Evolutionary conservation across 2,888 invertebrate genomes (phyloP), one percentile per base, ranked within the genome.

Genomic region (Brenthis ino): DNA sequence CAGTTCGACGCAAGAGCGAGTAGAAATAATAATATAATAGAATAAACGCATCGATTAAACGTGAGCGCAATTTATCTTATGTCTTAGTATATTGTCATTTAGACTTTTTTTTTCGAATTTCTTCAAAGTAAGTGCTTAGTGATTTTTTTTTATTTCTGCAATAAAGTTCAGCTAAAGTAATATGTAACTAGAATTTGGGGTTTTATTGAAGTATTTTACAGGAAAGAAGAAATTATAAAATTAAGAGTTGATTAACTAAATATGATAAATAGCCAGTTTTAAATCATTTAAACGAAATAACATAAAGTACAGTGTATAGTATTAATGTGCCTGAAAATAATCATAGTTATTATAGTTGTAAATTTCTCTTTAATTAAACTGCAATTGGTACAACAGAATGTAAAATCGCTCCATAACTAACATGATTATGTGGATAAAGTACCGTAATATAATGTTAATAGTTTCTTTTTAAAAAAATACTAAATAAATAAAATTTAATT

Each of bases 21-120:
- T 75, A 77, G 77, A 80, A 79, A 80, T 80, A 79, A 80, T 80
- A 77, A 79, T 77, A 77, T 73, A 57, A 50, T 67, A 67, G 70
- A 69, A 72, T 76, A 76, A 72, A 73, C 57, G 70, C 70, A 69
- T 70, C 53, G 72, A 57, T 57, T 65, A 61, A 73, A 74, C 73
- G 73, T 75, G 76, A 71, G 71, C 67, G 65, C 64, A 67, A 70
- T 72, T 69, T 70, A 67, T 50, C 37, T 56, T 13, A 55, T 50
- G 20, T 67, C 28, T 66, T 56, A 61, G 14, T 16, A 55, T 50
- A 50, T 28, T 50, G 50, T 61, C 33, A 61, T 63, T 63, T 63
- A 43, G 53, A 53, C 33, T 37, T 63, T 63, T 53, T 63, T 53
- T 63, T 16, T 63, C 37, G 11, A 33, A 63, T 63, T 63, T 63